phyloP scores from a whole-genome alignment of 1,140 invertebrate species.

The Drosophila tropicalis region DNA sequence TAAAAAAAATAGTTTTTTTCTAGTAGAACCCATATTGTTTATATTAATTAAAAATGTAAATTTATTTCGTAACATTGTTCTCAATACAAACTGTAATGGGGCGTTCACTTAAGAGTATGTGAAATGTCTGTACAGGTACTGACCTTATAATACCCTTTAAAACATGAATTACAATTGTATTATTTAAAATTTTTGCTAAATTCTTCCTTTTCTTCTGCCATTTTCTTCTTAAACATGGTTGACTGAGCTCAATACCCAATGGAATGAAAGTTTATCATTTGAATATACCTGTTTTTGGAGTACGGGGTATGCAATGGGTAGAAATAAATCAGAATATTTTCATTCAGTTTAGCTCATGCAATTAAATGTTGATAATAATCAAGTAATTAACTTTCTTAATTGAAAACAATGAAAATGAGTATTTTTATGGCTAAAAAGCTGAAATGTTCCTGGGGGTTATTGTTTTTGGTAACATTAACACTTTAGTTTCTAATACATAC shows the following conservation, averaged over 20 bases:
- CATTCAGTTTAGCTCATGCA: slow-evolving; percentile 50
- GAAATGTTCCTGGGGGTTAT: slow-evolving; percentile 47
- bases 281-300: background rate
- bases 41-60: background rate
- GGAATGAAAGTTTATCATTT: too few species aligned
- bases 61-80: background rate
- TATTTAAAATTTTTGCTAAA: too few species aligned
- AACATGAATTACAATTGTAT: background rate
- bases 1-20: background rate
- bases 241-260: too few species aligned
- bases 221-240: too few species aligned
- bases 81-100: background rate
- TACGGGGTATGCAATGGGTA: slow-evolving; percentile 29
- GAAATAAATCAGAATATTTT: slow-evolving; percentile 63
- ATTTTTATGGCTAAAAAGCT: slow-evolving; percentile 47
- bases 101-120: background rate
- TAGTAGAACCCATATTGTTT: background rate
- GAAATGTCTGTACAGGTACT: background rate
- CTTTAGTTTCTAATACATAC: slow-evolving; percentile 45
- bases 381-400: slow-evolving; percentile 82
- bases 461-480: slow-evolving; percentile 75
- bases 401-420: slow-evolving; percentile 79
- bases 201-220: background rate
- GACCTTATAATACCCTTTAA: background rate
- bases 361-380: slow-evolving; percentile 78